A percentile compares a stretch with the other conserved stretches of the same genome.
phyloP scores from a whole-genome alignment of 1,140 invertebrate genomes.

The Ostrea denselamellosa region DNA sequence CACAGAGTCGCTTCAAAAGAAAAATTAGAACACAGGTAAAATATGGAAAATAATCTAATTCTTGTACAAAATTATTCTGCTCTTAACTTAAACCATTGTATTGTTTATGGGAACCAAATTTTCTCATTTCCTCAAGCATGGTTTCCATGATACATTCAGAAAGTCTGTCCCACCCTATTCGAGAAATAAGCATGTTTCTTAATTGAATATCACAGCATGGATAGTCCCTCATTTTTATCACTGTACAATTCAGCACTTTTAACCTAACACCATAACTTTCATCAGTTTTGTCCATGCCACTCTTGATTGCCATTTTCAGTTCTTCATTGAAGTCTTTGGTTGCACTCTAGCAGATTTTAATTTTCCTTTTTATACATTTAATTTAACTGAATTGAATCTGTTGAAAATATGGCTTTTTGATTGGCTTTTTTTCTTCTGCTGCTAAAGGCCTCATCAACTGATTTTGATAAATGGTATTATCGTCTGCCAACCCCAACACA shows the following conservation, averaged over 20 bases:
- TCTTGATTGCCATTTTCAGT: not conserved
- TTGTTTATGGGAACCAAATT: not conserved
- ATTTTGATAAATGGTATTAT: constrained; percentile 61
- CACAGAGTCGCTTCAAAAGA: constrained; percentile 35
- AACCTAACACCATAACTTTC: not conserved
- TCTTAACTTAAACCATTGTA: not conserved
- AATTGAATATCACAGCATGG: not conserved
- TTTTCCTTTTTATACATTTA: not conserved
- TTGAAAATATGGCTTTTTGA: constrained; percentile 25
- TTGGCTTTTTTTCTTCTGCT: constrained; percentile 34
- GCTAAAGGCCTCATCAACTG: constrained; percentile 56
- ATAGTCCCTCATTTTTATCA: not conserved
- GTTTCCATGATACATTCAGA: not conserved
- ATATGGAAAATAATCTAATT: not conserved
- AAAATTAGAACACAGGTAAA: constrained; percentile 32
- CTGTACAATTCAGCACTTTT: not conserved
- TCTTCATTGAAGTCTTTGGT: not conserved
- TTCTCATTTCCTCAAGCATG: not conserved
- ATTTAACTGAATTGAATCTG: not conserved
- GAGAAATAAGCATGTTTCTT: not conserved
- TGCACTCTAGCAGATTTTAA: not conserved
- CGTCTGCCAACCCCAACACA: constrained; percentile 57
- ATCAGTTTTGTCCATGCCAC: not conserved
- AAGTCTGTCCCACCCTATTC: not conserved
- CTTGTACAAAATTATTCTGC: not conserved